Evolutionary conservation across 2,113 vertebrate genomes (phyloP).

Genomic region (Colossoma macropomum): DNA sequence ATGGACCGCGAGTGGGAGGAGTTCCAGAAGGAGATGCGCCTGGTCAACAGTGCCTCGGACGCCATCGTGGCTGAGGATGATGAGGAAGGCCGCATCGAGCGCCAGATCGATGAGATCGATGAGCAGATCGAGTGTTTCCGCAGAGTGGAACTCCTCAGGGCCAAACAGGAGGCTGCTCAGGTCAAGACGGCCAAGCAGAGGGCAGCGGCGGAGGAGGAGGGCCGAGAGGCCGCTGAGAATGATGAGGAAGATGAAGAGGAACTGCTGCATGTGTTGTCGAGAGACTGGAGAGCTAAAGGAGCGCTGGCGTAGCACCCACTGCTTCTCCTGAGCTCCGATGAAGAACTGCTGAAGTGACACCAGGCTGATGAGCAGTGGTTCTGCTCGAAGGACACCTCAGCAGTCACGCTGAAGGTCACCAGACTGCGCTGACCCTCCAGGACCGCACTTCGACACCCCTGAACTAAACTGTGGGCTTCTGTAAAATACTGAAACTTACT

Average conservation of each 20-base stretch:
- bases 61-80: constrained; percentile 97
- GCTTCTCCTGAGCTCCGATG: no score
- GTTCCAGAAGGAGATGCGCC: constrained; percentile 96
- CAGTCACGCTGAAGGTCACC: no score
- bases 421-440: no score
- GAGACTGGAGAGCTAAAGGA: constrained; percentile 96
- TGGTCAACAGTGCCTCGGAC: constrained; percentile 94
- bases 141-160: constrained; percentile 87
- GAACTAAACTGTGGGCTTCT: neutral
- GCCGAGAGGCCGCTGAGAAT: constrained; percentile 75
- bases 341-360: neutral
- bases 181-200: constrained; percentile 71
- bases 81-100: constrained; percentile 92
- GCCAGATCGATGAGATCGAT: constrained; percentile 96
- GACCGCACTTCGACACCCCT: neutral
- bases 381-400: no score
- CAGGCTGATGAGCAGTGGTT: neutral
- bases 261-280: constrained; percentile 86
- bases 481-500: neutral
- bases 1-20: constrained; percentile 99
- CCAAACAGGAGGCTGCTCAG: constrained; percentile 86
- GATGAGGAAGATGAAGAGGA: constrained; percentile 89
- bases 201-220: constrained; percentile 35
- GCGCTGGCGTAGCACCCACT: constrained; percentile 78
- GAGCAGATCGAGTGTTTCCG: constrained; percentile 95